Evolutionary conservation across 2,113 vertebrate genomes (phyloP), one percentile per base, ranked within the genome.

Genomic region (Hemiscyllium ocellatum): DNA sequence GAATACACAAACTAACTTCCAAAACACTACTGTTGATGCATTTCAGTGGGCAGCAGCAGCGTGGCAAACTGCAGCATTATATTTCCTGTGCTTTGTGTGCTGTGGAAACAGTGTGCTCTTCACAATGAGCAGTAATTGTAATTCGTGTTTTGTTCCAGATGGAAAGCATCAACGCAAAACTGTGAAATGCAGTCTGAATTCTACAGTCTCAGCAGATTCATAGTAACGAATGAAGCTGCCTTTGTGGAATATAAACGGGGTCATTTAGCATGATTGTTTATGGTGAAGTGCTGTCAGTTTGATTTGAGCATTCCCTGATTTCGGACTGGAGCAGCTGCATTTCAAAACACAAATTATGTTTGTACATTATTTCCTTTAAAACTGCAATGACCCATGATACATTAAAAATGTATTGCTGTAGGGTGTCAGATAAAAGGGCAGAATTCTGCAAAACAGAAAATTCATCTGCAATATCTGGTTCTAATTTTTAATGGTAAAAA

Each of bases 121-220:
- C 94, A 29, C 94, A 95, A 95, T 37, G 56, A 47, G 37, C 8
- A 4, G 69, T 95, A 72, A 95, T 95, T 95, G 69, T 69, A 95
- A 94, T 72, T 95, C 68, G 52, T 72, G 69, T 95, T 76, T 72
- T 95, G 94, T 95, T 95, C 94, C 68, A 95, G 69, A 95, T 72
- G 94, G 47, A 42, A 95, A 72, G 33, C 69, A 70, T 95, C 94
- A 95, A 72, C 72, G 72, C 68, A 95, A 76, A 95, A 72, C 68
- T 94, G 69, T 95, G 94, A 95, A 95, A 95, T 70, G 66, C 47
- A 50, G 94, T 33, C 94, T 95, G 94, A 70, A 95, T 95, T 76
- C 69, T 95, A 76, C 94, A 95, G 47, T 95, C 68, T 95, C 94
- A 52, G 94, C 94, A 52, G 94, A 76, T 52, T 72, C 69, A 52